Percentiles rank a stretch among this genome's conserved stretches.
phyloP scores from a whole-genome alignment of 1,140 invertebrate species.

The Steinernema khuongi region DNA sequence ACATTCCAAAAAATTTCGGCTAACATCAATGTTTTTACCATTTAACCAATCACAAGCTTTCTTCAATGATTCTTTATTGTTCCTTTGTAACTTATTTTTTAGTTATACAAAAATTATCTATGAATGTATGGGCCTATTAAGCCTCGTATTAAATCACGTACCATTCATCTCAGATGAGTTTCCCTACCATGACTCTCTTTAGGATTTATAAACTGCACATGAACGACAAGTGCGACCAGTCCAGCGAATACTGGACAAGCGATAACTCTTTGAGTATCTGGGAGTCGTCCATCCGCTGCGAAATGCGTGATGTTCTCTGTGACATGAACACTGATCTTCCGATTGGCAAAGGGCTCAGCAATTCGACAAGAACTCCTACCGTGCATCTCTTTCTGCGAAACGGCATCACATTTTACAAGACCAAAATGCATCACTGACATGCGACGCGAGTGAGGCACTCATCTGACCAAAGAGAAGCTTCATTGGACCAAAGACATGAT shows the following conservation, averaged over 20 bases:
- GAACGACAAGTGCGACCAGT: conserved; percentile 9
- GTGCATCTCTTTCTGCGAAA: not conserved
- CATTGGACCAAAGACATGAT: not conserved
- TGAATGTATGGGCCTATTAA: too few relatives aligned
- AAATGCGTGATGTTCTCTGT: not conserved
- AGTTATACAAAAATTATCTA: too few relatives aligned
- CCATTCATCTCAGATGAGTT: too few relatives aligned
- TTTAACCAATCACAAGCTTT: too few relatives aligned
- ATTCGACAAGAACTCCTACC: not conserved
- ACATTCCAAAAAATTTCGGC: too few relatives aligned
- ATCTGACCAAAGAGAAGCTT: not conserved
- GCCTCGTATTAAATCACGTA: too few relatives aligned
- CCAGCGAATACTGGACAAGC: conserved; percentile 5
- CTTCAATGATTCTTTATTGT: too few relatives aligned
- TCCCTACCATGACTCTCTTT: not conserved
- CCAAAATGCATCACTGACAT: not conserved
- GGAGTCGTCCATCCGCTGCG: not conserved
- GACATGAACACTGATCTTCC: not conserved
- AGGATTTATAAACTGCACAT: not conserved
- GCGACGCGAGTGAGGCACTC: not conserved
- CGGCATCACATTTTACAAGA: not conserved
- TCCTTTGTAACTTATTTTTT: too few relatives aligned
- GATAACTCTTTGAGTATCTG: conserved; percentile 1
- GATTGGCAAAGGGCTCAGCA: not conserved
- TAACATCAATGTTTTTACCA: too few relatives aligned